These are phyloP conservation scores for Hypsopygia costalis DNA, from an alignment of 2,888 invertebrate species.

Conservation along the genomic window DNA sequence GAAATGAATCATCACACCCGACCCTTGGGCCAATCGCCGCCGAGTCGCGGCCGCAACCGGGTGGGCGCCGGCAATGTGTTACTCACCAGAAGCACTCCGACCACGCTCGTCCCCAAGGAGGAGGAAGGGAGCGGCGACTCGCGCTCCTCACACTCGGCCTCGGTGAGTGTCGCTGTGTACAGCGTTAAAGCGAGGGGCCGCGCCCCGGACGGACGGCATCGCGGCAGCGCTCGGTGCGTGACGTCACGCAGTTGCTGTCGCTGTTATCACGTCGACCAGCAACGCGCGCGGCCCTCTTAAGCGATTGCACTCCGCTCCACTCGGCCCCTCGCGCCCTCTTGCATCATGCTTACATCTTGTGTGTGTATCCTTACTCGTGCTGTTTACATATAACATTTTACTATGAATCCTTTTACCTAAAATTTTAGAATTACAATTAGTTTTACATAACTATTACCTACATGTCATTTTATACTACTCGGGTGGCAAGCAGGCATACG, in stretches of 20 bases:
- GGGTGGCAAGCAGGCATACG: too few species aligned
- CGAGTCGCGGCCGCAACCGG: constrained; percentile 84
- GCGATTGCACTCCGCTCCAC: constrained; percentile 32
- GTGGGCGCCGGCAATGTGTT: constrained; percentile 86
- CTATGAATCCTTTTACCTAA: too few species aligned
- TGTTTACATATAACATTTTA: too few species aligned
- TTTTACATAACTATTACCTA: too few species aligned
- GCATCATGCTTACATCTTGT: constrained; percentile 33
- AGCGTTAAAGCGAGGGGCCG: constrained; percentile 42
- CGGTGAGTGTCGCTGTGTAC: constrained; percentile 56
- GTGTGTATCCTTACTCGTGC: not conserved
- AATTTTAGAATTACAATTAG: too few species aligned
- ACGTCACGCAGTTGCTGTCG: constrained; percentile 56
- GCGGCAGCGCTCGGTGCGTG: constrained; percentile 35
- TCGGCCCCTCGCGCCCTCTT: constrained; percentile 47
- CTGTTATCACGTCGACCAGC: constrained; percentile 41
- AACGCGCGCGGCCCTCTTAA: constrained; percentile 23
- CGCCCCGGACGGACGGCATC: constrained; percentile 29
- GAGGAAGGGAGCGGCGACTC: constrained; percentile 76
- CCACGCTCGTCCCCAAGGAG: constrained; percentile 58
- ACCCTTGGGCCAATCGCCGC: constrained; percentile 84
- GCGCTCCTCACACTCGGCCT: constrained; percentile 61
- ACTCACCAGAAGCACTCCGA: constrained; percentile 37
- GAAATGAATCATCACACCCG: constrained; percentile 95
- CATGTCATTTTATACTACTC: too few species aligned